phyloP scores from a whole-genome alignment of 1,140 invertebrate genomes.

The Scaptomyza montana region DNA sequence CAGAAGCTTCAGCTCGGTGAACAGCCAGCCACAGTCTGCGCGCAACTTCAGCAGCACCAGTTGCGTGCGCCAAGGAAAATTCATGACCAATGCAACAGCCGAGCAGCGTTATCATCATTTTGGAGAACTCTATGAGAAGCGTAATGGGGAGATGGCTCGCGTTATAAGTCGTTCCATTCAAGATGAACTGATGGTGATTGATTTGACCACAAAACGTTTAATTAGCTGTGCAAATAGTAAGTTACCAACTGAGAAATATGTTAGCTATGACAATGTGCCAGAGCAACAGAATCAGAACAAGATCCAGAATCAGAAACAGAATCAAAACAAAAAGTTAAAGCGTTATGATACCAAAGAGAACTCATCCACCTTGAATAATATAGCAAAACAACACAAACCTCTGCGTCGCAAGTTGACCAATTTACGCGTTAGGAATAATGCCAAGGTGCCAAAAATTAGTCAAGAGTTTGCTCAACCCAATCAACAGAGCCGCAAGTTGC shows the following conservation, averaged over 20 bases:
- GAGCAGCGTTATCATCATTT: conserved; percentile 38
- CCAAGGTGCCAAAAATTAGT: not conserved
- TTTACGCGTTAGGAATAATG: conserved; percentile 9
- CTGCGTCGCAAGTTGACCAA: conserved; percentile 18
- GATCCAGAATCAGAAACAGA: not conserved
- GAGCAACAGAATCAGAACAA: not conserved
- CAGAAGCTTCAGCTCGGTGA: conserved; percentile 33
- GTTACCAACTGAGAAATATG: not conserved
- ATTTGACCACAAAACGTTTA: conserved; percentile 30
- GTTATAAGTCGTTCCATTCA: conserved; percentile 60
- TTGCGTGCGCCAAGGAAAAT: not conserved
- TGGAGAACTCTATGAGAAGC: not conserved
- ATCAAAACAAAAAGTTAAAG: not conserved
- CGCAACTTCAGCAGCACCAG: conserved; percentile 8
- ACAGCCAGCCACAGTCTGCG: conserved; percentile 10
- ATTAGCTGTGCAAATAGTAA: conserved; percentile 30
- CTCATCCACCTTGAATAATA: conserved; percentile 23
- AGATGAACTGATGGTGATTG: conserved; percentile 54
- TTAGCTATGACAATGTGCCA: not conserved
- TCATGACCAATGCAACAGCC: not conserved
- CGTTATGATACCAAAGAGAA: conserved; percentile 42
- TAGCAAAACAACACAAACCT: conserved; percentile 14
- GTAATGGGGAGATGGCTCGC: conserved; percentile 16
- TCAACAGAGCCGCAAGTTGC: not conserved
- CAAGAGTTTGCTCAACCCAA: conserved; percentile 1